These are phyloP conservation scores for Clupea harengus DNA, from an alignment of 2,113 vertebrate species.

Conservation along the genomic window DNA sequence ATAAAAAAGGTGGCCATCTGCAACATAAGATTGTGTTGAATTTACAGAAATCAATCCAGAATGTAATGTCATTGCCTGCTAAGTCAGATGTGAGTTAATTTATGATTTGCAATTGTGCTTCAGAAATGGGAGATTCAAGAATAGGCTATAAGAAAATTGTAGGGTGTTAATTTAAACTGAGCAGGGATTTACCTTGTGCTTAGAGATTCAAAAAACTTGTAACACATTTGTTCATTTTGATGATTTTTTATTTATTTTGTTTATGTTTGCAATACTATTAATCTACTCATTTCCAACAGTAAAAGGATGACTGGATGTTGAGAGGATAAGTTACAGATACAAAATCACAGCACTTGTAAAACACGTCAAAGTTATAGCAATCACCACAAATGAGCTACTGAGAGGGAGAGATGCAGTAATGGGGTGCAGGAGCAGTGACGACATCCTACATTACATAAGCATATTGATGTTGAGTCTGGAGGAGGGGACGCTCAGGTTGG, in stretches of 20 bases:
- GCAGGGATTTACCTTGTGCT: not conserved
- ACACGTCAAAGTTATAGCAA: conserved; percentile 17
- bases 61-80: too few relatives aligned
- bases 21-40: too few relatives aligned
- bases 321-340: not conserved
- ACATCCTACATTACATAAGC: not conserved
- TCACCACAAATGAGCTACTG: not conserved
- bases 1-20: too few relatives aligned
- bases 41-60: too few relatives aligned
- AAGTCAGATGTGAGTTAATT: too few relatives aligned
- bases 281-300: not conserved
- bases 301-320: not conserved
- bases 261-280: not conserved
- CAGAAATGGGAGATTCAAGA: too few relatives aligned
- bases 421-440: not conserved
- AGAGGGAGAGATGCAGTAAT: not conserved
- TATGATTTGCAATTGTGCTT: too few relatives aligned
- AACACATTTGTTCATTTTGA: not conserved
- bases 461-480: not conserved
- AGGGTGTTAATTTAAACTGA: not conserved
- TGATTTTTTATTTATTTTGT: not conserved
- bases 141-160: too few relatives aligned
- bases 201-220: not conserved
- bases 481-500: not conserved
- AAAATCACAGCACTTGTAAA: conserved; percentile 36